phyloP scores from a whole-genome alignment of 2,888 invertebrate genomes.

The Ichneumon xanthorius region DNA sequence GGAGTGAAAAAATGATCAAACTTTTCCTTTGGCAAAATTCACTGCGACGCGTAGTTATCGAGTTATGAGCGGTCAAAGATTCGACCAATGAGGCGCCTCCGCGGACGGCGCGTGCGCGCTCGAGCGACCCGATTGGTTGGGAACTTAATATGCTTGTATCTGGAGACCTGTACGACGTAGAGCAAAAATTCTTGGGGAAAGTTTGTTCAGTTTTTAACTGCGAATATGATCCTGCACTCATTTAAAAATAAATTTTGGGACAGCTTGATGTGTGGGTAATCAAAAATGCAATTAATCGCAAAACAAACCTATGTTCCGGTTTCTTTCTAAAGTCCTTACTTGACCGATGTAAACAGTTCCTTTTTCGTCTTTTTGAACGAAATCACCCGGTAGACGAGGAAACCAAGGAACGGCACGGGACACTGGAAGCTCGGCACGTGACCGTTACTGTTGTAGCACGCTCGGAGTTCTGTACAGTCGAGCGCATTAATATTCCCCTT shows the following conservation, averaged over 20 bases:
- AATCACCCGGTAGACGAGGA: constrained; percentile 58
- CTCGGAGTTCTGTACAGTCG: constrained; percentile 49
- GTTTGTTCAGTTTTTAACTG: constrained; percentile 7
- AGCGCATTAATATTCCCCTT: constrained; percentile 58
- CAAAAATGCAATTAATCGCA: not conserved
- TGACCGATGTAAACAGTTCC: not conserved
- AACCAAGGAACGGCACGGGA: constrained; percentile 61
- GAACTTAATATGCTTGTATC: not conserved
- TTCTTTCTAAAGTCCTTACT: not conserved
- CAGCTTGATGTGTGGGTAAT: no score
- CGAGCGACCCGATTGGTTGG: not conserved
- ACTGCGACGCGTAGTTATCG: not conserved
- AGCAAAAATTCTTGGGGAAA: not conserved
- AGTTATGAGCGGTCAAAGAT: not conserved
- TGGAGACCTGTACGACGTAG: not conserved
- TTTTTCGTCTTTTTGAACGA: constrained; percentile 22
- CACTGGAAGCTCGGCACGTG: constrained; percentile 66
- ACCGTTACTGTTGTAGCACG: constrained; percentile 57
- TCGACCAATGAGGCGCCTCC: not conserved
- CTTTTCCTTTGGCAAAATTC: not conserved
- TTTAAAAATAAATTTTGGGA: not conserved
- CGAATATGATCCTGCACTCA: not conserved
- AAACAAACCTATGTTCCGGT: not conserved
- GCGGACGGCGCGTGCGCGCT: not conserved
- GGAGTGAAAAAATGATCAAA: not conserved